Evolutionary conservation across 2,113 vertebrate species (phyloP), one percentile per base, ranked within the genome.

Genomic region (Seriola dumerili): DNA sequence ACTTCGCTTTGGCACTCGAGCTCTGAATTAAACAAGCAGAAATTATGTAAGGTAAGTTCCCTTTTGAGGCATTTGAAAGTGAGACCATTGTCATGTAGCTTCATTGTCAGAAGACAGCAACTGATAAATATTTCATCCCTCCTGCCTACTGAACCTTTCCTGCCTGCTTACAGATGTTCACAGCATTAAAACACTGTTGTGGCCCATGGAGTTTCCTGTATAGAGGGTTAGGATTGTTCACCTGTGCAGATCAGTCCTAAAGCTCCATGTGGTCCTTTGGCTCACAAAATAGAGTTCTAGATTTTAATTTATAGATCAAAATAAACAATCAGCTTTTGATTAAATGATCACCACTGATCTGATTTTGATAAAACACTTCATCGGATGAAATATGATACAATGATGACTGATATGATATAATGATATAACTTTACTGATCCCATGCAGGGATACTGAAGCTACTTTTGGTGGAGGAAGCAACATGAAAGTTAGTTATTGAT

Each of bases 41-140:
- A 86, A 87, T 91, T 16, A 80, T 94, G 89, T 93, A 79, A 91
- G 85, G 36, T 83, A 86, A 74, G 70, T 73, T 91, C 85, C 86
- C 84, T 74, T 81, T 87, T 86, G 62, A 86, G 72, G 85, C 71
- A 80, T 93, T 93, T 91, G 81, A 94, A 93, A 92, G 85, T 79
- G 90, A 93, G 80, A 90, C 88, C 75, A 90, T 90, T 89, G 89
- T 94, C 90, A 64, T 93, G 89, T 91, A 83, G 83, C 46, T 82
- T 91, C 88, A 91, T 89, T 93, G 91, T 92, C 91, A 91, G 86
- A 92, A 92, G 80, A 91, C 80, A 84, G 91, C 83, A 84, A 55
- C 84, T 81, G 79, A 95, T 94, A 77, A 94, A 94, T 95, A 92
- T 93, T 95, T 94, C 66, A 95, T 93, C 84, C 74, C n/a, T 62